Evolutionary conservation across 2,113 vertebrate genomes (phyloP).

Genomic region (Centropristis striata): DNA sequence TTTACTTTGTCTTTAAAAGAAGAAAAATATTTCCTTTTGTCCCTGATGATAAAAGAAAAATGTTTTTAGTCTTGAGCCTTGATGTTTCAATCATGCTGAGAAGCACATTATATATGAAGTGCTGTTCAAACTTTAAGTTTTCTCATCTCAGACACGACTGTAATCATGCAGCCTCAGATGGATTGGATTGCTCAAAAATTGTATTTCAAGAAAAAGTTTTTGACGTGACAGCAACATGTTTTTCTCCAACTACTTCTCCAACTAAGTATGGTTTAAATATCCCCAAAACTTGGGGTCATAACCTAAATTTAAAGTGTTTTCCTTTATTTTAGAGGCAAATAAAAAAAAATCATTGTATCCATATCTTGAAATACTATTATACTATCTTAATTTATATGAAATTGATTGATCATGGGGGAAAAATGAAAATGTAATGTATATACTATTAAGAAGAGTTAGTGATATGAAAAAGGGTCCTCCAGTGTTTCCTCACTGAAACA

Average conservation of each 20-base stretch:
- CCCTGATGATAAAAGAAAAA: slow-evolving; percentile 14
- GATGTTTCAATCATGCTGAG: not conserved
- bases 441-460: too few species aligned
- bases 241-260: not conserved
- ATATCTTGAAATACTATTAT: too few species aligned
- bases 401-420: too few species aligned
- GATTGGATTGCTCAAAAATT: not conserved
- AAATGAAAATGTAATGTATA: too few species aligned
- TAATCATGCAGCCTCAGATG: slow-evolving; percentile 2
- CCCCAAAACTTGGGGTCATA: too few species aligned
- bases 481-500: too few species aligned
- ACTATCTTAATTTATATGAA: too few species aligned
- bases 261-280: slow-evolving; percentile 4
- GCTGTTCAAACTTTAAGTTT: not conserved
- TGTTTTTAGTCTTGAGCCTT: not conserved
- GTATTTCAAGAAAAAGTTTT: not conserved
- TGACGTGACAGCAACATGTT: not conserved
- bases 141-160: not conserved
- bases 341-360: too few species aligned
- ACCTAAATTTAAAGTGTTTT: too few species aligned
- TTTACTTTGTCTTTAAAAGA: not conserved
- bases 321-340: too few species aligned
- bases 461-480: too few species aligned
- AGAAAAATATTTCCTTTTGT: not conserved
- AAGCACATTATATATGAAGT: not conserved